Base-by-base conservation (phyloP, 2,797 vertebrate genomes). In the Alosa sapidissima region DNA sequence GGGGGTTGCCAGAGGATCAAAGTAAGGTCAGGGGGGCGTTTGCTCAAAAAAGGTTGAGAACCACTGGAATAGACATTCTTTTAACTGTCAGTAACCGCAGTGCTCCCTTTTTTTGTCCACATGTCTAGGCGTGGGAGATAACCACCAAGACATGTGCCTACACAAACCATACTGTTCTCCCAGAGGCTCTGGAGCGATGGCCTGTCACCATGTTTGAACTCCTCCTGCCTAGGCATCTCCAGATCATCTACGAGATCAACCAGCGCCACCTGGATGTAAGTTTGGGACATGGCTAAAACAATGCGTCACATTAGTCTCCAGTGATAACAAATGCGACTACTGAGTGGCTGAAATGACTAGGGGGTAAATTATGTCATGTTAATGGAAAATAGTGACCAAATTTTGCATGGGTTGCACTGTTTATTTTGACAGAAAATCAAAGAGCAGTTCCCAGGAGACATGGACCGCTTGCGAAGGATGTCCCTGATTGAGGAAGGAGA, bases 121-220 rank as follows among this genome's bases (percentile, higher is more conserved):
- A 28, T 52, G 24, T 62, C 21, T 88, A 97, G 96, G 96, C 97
- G 28, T 98, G 97, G 96, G 96, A 97, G 81, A 93, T 98, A 93
- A 97, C 97, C 0, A 94, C 93, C 33, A 93, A 87, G 89, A 97
- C 97, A 0, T 97, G 96, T 14, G 97, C 96, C 0, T 97, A 98
- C 88, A 97, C 97, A 89, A 98, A 97, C 92, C 97, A 98, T 92
- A 98, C 96, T 0, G 96, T 98, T 85, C 93, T 98, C 75, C 97
- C 97, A 0, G 97, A 98, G 89, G 97, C 97, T 49, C 90, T 98
- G 92, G 97, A 97, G 88, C 95, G 96, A 68, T 98, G 97, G 96
- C 96, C 97, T 0, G 94, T 97, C 52, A 90, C 93, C 85, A 91
- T 98, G 95, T 97, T 98, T 65, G 95, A 97, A 89, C 94, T 94